phyloP scores from a whole-genome alignment of 2,888 invertebrate species.

The Craniophora ligustri region DNA sequence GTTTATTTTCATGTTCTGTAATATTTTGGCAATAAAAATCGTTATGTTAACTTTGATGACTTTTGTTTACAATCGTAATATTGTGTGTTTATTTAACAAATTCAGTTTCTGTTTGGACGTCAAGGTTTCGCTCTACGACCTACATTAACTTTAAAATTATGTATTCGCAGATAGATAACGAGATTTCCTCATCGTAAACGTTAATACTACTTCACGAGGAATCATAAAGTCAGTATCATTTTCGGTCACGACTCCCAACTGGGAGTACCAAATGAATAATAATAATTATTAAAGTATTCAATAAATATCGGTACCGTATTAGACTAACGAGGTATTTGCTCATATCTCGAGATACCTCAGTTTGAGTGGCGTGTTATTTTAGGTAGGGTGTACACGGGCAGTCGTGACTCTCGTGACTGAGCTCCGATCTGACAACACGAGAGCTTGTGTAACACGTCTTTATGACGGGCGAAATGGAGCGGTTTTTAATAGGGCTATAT shows the following conservation, averaged over 20 bases:
- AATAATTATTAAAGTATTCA: slow-evolving; percentile 59
- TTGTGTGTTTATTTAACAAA: slow-evolving; percentile 13
- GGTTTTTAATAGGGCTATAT: slow-evolving; percentile 44
- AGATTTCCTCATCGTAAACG: slow-evolving; percentile 16
- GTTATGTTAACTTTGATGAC: slow-evolving; percentile 15
- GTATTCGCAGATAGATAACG: slow-evolving; percentile 10
- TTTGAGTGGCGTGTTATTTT: slow-evolving; percentile 55
- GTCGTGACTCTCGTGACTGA: slow-evolving; percentile 72
- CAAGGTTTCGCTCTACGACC: slow-evolving; percentile 28
- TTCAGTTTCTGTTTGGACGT: slow-evolving; percentile 11
- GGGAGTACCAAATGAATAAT: slow-evolving; percentile 43
- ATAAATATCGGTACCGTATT: slow-evolving; percentile 49
- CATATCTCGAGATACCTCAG: slow-evolving; percentile 39
- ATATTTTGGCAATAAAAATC: slow-evolving; percentile 36
- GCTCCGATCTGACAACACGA: slow-evolving; percentile 65
- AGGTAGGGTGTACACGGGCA: slow-evolving; percentile 57
- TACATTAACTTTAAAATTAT: slow-evolving; percentile 21
- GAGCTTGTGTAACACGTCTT: slow-evolving; percentile 62
- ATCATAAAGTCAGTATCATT: slow-evolving; percentile 25
- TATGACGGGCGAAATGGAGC: slow-evolving; percentile 57
- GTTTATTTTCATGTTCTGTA: slow-evolving; percentile 56
- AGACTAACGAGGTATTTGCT: slow-evolving; percentile 53
- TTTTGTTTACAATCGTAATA: slow-evolving; percentile 15
- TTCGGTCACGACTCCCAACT: slow-evolving; percentile 36
- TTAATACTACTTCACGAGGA: slow-evolving; percentile 15